phyloP scores from a whole-genome alignment of 2,113 vertebrate species.

The Abramis brama region DNA sequence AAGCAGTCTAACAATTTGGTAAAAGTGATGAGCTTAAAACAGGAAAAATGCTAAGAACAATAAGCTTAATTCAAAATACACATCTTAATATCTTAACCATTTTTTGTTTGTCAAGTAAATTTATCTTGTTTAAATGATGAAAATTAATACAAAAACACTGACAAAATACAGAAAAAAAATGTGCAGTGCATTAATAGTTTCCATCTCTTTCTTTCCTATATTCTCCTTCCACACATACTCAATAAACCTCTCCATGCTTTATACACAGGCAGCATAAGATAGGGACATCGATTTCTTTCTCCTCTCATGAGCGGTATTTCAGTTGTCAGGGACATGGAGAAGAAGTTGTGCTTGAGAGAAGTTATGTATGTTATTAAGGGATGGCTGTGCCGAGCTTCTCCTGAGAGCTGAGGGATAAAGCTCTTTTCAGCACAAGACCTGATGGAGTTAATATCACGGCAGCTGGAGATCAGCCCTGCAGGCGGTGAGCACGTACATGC shows the following conservation, averaged over 20 bases:
- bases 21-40: neutral
- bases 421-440: constrained; percentile 31
- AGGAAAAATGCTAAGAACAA: neutral
- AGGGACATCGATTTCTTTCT: constrained; percentile 18
- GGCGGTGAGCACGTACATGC: constrained; percentile 28
- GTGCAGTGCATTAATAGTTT: neutral
- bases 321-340: constrained; percentile 32
- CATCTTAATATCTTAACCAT: neutral
- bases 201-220: neutral
- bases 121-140: neutral
- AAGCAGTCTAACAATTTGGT: too few relatives aligned
- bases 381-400: constrained; percentile 14
- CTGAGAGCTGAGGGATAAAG: constrained; percentile 30
- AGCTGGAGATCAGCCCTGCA: constrained; percentile 41
- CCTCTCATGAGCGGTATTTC: constrained; percentile 10
- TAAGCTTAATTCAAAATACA: neutral
- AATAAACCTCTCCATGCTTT: constrained; percentile 22
- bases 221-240: neutral
- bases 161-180: neutral
- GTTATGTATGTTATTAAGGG: constrained; percentile 46
- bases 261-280: constrained; percentile 7
- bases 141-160: neutral
- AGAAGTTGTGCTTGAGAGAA: constrained; percentile 28
- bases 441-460: constrained; percentile 50
- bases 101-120: neutral